Percentiles rank a stretch among this genome's conserved stretches.
Conservation (phyloP, 1,140 invertebrate genomes). For the Drosophila mojavensis region DNA sequence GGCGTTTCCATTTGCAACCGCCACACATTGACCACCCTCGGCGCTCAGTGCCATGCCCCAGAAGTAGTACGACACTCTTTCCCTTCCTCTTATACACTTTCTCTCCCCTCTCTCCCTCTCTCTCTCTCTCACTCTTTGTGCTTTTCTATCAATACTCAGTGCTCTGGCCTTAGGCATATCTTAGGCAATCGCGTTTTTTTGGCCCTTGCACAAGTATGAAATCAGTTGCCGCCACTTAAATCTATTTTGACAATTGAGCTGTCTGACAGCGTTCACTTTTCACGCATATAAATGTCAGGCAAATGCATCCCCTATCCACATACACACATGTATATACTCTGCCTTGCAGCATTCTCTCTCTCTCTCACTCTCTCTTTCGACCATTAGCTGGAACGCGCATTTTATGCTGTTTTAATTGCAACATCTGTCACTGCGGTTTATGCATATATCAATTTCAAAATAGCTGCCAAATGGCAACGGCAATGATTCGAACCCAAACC, state of each 20-base stretch:
- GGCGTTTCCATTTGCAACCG: conserved; percentile 79
- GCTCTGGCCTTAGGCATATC: not conserved
- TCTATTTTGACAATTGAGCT: conserved; percentile 84
- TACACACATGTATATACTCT: not conserved
- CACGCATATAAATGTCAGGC: conserved; percentile 47
- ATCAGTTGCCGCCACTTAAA: conserved; percentile 77
- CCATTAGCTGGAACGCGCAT: conserved; percentile 53
- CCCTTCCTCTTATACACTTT: too few relatives aligned
- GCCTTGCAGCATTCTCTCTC: not conserved
- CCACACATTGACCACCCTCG: conserved; percentile 68
- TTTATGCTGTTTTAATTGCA: conserved; percentile 84
- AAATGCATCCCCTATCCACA: conserved; percentile 21
- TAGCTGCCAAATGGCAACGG: conserved; percentile 68
- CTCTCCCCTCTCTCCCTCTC: too few relatives aligned
- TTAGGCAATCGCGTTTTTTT: not conserved
- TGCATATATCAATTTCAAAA: conserved; percentile 82
- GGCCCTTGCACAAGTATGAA: conserved; percentile 43
- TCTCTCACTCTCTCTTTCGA: conserved; percentile 16
- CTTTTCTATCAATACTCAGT: too few relatives aligned
- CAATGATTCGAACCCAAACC: conserved; percentile 46
- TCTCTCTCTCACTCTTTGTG: too few relatives aligned
- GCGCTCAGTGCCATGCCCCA: conserved; percentile 18
- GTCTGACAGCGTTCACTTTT: conserved; percentile 73
- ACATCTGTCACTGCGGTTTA: conserved; percentile 84
- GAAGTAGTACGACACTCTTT: not conserved